These are phyloP conservation scores for Lasiommata megera DNA, from an alignment of 2,888 invertebrate genomes.

Conservation along the genomic window DNA sequence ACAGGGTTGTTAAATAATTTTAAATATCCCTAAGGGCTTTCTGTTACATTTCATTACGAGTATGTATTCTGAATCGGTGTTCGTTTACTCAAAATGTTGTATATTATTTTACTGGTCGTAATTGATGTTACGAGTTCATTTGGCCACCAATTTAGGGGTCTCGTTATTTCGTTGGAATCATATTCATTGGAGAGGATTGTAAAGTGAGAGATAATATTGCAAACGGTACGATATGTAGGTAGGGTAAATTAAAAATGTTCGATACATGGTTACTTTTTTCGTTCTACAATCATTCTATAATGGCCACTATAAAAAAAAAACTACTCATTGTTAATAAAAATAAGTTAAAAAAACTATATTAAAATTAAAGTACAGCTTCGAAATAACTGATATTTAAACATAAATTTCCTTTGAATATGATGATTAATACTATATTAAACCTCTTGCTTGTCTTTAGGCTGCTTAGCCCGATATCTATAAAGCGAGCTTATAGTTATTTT, in stretches of 20 bases:
- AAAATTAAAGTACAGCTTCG: no score
- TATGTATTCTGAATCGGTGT: neutral
- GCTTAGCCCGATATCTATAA: no score
- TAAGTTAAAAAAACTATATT: no score
- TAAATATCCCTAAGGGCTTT: neutral
- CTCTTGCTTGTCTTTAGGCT: no score
- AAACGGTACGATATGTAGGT: neutral
- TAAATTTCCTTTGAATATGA: no score
- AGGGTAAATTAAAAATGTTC: neutral
- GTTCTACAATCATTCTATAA: no score
- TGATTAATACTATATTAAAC: no score
- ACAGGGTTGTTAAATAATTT: neutral
- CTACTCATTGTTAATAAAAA: no score
- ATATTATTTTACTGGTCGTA: neutral
- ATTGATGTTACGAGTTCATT: conserved; percentile 1
- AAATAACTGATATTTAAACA: no score
- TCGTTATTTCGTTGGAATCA: neutral
- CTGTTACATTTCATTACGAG: conserved; percentile 1
- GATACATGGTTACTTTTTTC: no score
- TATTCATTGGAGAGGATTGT: neutral
- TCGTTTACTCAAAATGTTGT: conserved; percentile 2
- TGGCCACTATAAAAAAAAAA: no score
- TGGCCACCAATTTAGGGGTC: neutral
- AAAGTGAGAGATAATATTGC: neutral
- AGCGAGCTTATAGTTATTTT: no score